These are phyloP conservation scores for Heteropelma amictum DNA, from an alignment of 2,888 invertebrate genomes.

Conservation along the genomic window DNA sequence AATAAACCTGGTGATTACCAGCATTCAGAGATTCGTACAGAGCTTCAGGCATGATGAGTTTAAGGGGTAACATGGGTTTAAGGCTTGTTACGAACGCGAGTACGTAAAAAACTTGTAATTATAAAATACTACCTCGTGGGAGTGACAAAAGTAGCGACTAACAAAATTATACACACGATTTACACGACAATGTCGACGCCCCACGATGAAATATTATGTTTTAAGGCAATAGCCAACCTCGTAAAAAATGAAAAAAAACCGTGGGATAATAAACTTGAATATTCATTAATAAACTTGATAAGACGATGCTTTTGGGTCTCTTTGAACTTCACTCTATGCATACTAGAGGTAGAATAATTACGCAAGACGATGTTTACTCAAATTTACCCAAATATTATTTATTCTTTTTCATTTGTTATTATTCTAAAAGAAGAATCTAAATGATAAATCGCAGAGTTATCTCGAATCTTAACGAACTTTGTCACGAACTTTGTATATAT, in stretches of 20 bases:
- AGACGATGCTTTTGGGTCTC: not conserved
- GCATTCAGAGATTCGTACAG: too few relatives aligned
- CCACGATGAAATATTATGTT: slow-evolving; percentile 16
- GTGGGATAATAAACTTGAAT: not conserved
- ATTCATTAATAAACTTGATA: slow-evolving; percentile 2
- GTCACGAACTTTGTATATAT: not conserved
- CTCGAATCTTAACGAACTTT: slow-evolving; percentile 22
- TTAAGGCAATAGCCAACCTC: slow-evolving; percentile 11
- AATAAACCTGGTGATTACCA: too few relatives aligned
- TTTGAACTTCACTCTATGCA: not conserved
- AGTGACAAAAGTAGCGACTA: slow-evolving; percentile 26
- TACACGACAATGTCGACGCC: slow-evolving; percentile 1
- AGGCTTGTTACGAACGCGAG: too few relatives aligned
- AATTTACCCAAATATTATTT: not conserved
- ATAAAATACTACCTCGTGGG: slow-evolving; percentile 51
- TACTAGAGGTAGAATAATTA: too few relatives aligned
- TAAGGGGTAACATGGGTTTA: too few relatives aligned
- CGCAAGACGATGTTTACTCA: too few relatives aligned
- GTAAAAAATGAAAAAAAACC: slow-evolving; percentile 19
- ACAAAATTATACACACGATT: not conserved
- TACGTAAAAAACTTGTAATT: slow-evolving; percentile 54
- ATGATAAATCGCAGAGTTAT: too few relatives aligned
- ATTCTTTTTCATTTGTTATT: slow-evolving; percentile 3
- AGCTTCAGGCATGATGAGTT: too few relatives aligned
- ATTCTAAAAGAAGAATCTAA: not conserved